Base-by-base conservation (phyloP, 2,888 invertebrate species). In the Oscheius sp. region DNA sequence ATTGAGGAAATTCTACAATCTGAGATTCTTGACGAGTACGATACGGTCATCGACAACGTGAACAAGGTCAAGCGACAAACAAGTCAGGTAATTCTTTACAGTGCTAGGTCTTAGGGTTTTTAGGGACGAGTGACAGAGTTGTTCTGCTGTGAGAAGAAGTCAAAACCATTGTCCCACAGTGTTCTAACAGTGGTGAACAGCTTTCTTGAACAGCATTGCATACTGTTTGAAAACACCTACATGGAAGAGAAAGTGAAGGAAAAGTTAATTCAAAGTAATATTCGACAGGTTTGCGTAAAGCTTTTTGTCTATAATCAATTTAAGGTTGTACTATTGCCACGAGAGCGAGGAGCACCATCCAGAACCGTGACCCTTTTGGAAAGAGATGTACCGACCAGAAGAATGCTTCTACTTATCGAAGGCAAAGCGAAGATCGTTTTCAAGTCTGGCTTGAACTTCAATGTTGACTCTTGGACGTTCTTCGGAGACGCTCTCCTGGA, bases 391-490 rank as follows among this genome's bases (percentile, higher is more conserved):
- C 90, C 91, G 2, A 91, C 94, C 75, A 96, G 98, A 90, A 96
- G 94, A 91, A 97, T 97, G 90, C 94, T 96, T 76, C 92, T 98
- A 85, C 94, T 98, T 84, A 91, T 98, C 82, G 96, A 97, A 90
- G 97, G 90, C 83, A 75, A 81, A 50, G 96, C 96, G 48, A 73
- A 72, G 1, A 76, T 76, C 11, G 32, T 42, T 1, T 82, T 82
- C 10, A 58, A 76, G 80, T 81, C 76, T 55, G 82, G 79, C 10
- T 73, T 86, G 75, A 75, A 94, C 73, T 99, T 97, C 90, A 96
- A 97, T 89, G 95, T 95, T 76, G 98, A 98, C 0, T 96, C 98
- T 33, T 99, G 99, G 91, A 95, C 95, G 0, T 96, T 94, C 91
- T 99, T 97, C 90, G 95, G 95, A 2, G 93, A 92, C 91, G 90